These are phyloP conservation scores for Aspiorhynchus laticeps DNA, from an alignment of 2,113 vertebrate species.

Conservation along the genomic window DNA sequence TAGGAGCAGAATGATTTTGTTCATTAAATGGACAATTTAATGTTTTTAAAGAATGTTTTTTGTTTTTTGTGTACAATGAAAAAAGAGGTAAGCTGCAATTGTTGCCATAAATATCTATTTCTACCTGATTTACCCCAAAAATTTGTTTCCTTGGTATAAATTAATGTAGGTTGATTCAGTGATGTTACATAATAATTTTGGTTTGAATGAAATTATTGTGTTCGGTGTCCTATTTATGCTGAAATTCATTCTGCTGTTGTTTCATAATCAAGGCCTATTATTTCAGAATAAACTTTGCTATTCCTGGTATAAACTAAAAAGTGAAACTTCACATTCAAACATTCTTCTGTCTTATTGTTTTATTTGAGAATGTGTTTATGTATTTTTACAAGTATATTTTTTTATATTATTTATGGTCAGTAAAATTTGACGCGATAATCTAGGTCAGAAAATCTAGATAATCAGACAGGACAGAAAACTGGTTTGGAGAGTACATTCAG, in stretches of 20 bases:
- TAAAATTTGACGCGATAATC: neutral
- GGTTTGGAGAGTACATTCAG: neutral
- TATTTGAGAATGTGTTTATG: neutral
- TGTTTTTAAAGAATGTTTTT: neutral
- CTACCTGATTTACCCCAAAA: no score
- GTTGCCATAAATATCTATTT: no score
- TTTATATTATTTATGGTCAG: neutral
- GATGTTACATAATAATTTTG: no score
- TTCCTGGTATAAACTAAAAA: neutral
- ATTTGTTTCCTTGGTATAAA: no score
- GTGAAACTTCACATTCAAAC: neutral
- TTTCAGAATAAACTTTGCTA: neutral
- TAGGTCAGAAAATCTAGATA: neutral
- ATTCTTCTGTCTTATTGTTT: neutral
- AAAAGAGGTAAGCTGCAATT: no score
- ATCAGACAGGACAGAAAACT: neutral
- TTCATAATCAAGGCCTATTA: neutral
- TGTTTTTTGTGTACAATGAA: neutral
- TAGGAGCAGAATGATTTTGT: neutral
- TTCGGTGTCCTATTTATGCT: neutral
- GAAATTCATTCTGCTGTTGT: neutral
- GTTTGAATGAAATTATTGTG: no score
- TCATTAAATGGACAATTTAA: neutral
- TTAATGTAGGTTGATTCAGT: no score
- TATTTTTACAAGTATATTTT: neutral